phyloP scores from a whole-genome alignment of 1,140 invertebrate genomes.

The Bombus polaris region DNA sequence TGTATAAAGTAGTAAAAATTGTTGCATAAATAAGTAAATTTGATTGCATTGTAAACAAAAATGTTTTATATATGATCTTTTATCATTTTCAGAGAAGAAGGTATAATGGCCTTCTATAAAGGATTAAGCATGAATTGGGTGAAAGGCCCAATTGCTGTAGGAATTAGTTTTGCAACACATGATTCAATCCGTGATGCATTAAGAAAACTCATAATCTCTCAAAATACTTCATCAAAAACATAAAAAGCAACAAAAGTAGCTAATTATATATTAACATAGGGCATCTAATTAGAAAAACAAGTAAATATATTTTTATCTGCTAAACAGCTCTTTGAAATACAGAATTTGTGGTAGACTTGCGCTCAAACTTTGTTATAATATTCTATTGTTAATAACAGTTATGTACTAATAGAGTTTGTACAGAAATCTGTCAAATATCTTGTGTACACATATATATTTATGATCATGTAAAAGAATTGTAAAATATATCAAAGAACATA shows the following conservation, averaged over 20 bases:
- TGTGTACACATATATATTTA: conserved; percentile 12
- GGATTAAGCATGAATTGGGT: conserved; percentile 99
- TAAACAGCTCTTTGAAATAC: conserved; percentile 1
- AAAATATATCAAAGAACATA: conserved; percentile 19
- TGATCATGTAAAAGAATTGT: conserved; percentile 25
- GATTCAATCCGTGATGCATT: conserved; percentile 90
- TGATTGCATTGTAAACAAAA: neutral
- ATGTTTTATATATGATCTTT: neutral
- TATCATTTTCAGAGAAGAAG: conserved; percentile 88
- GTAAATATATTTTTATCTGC: conserved; percentile 34
- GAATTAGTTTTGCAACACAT: conserved; percentile 98
- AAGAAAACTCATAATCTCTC: conserved; percentile 65
- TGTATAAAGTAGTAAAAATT: neutral
- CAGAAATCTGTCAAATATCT: neutral
- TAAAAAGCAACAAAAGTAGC: neutral
- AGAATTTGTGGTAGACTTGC: neutral
- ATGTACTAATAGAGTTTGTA: neutral
- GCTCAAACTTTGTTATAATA: neutral
- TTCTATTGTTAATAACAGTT: neutral
- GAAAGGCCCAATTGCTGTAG: conserved; percentile 99
- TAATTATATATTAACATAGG: conserved; percentile 38
- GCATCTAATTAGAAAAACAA: conserved; percentile 18
- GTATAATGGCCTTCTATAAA: conserved; percentile 97
- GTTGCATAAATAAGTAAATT: neutral
- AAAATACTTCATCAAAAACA: conserved; percentile 9